A percentile compares a stretch with the other conserved stretches of the same genome.
Conservation (phyloP, 2,113 vertebrate species). For the Tragulus kanchil region DNA sequence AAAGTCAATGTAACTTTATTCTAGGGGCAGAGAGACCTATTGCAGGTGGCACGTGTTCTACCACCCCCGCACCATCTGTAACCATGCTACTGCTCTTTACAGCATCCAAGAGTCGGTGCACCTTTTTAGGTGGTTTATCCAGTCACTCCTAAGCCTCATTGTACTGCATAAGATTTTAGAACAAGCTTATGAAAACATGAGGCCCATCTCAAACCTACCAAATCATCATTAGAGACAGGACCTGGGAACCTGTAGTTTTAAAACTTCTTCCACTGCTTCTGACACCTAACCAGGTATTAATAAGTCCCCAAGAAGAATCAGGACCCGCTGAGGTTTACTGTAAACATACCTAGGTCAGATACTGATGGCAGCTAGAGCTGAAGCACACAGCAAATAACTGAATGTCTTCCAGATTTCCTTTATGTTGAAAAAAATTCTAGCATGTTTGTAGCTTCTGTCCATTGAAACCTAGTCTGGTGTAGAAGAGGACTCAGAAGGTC, state of each 20-base stretch:
- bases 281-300: background rate
- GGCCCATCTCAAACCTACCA: background rate
- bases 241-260: background rate
- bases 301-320: background rate
- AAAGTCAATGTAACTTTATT: background rate
- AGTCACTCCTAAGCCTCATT: conserved; percentile 12
- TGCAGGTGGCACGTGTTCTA: background rate
- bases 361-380: background rate
- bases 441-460: background rate
- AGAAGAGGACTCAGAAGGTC: conserved; percentile 2
- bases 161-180: conserved; percentile 19
- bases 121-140: background rate
- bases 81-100: background rate
- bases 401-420: background rate
- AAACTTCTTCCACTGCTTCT: conserved; percentile 9
- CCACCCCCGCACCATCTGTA: background rate
- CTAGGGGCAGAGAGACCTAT: background rate
- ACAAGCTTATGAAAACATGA: conserved; percentile 26
- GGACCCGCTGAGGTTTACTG: background rate
- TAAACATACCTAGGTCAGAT: background rate
- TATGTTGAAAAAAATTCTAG: background rate
- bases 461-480: background rate
- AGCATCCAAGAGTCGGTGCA: background rate
- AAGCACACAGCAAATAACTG: background rate
- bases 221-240: background rate